A percentile compares a stretch with the other conserved stretches of the same genome.
Evolutionary conservation across 2,113 vertebrate genomes (phyloP).

Genomic region (Lycaon pictus): DNA sequence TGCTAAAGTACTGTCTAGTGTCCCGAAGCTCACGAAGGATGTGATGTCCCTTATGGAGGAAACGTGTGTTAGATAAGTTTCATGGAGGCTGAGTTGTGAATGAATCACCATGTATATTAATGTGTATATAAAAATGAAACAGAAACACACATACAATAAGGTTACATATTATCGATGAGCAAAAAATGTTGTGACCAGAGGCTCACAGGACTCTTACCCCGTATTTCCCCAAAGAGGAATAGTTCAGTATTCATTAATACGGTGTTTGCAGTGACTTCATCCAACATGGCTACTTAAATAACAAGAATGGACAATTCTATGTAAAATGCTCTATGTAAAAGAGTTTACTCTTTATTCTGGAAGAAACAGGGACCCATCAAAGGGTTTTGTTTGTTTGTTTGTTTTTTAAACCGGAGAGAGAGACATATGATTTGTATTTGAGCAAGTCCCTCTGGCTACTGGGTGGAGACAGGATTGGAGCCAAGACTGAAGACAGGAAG

Average conservation of each 20-base stretch:
- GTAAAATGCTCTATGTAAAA: not conserved
- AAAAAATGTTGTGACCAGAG: not conserved
- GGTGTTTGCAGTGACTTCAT: not conserved
- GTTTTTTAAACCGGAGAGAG: not conserved
- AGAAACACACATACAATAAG: not conserved
- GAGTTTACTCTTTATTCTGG: not conserved
- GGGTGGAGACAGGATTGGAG: not conserved
- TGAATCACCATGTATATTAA: not conserved
- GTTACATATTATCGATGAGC: not conserved
- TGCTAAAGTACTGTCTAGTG: not conserved
- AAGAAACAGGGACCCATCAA: not conserved
- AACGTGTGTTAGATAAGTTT: not conserved
- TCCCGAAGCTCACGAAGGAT: not conserved
- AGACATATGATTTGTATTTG: not conserved
- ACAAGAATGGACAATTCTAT: not conserved
- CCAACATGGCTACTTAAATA: not conserved
- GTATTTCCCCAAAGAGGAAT: not conserved
- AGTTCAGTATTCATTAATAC: not conserved
- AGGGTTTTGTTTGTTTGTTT: not conserved
- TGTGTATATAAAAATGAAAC: not conserved
- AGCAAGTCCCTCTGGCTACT: not conserved
- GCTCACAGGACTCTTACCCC: not conserved
- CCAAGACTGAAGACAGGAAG: not conserved
- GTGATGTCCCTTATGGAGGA: not conserved
- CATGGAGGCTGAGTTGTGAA: not conserved